phyloP scores from a whole-genome alignment of 2,113 vertebrate species.

The Grallaria varia region DNA sequence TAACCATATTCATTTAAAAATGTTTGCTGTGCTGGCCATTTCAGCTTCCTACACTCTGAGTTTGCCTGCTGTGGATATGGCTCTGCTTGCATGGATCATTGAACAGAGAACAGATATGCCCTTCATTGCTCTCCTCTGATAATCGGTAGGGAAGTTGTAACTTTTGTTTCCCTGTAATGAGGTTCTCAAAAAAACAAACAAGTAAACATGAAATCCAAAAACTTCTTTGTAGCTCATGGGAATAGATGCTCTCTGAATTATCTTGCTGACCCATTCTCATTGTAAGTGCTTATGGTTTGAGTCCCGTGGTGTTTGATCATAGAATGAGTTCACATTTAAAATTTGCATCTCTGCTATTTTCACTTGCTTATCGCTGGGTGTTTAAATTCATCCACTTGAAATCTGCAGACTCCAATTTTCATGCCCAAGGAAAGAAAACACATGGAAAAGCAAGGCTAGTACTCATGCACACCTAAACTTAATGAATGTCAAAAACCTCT shows the following conservation, averaged over 20 bases:
- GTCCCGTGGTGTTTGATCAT: not conserved
- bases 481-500: not conserved
- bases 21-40: slow-evolving; percentile 45
- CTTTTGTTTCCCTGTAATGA: slow-evolving; percentile 51
- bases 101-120: slow-evolving; percentile 63
- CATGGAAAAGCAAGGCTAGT: not conserved
- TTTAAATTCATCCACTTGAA: slow-evolving; percentile 8
- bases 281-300: not conserved
- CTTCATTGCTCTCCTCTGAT: slow-evolving; percentile 61
- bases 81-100: slow-evolving; percentile 66
- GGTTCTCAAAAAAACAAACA: not conserved
- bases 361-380: not conserved
- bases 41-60: slow-evolving; percentile 49
- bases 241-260: not conserved
- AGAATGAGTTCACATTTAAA: not conserved
- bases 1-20: slow-evolving; percentile 58
- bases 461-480: not conserved
- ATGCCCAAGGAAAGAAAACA: not conserved
- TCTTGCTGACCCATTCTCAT: not conserved
- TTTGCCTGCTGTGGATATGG: slow-evolving; percentile 64
- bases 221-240: not conserved
- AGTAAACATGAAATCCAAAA: not conserved
- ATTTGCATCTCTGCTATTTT: not conserved
- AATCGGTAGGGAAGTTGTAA: slow-evolving; percentile 56
- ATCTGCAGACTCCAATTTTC: not conserved